These are phyloP conservation scores for Allacma fusca DNA, from an alignment of 2,888 invertebrate genomes.

Conservation along the genomic window DNA sequence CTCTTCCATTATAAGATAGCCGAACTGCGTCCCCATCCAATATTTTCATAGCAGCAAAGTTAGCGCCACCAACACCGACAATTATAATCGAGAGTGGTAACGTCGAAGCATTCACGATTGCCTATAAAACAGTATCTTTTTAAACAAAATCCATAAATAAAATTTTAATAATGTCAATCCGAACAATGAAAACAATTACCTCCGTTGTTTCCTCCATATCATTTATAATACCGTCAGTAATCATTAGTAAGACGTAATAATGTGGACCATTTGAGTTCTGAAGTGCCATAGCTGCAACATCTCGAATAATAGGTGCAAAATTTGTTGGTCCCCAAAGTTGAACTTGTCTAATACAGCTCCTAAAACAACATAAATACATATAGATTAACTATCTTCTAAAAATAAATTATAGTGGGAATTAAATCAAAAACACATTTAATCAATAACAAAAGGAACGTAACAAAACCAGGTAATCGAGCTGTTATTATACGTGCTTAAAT, in stretches of 20 bases:
- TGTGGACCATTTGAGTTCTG: constrained; percentile 64
- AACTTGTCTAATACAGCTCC: constrained; percentile 61
- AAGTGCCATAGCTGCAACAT: constrained; percentile 65
- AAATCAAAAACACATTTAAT: constrained; percentile 68
- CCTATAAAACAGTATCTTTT: constrained; percentile 63
- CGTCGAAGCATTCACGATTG: constrained; percentile 67
- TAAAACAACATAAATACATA: constrained; percentile 37
- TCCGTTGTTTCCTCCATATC: constrained; percentile 69
- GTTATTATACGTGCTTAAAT: too few species aligned
- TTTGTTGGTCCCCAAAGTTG: constrained; percentile 70
- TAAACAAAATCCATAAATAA: background rate
- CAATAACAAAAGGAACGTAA: too few species aligned
- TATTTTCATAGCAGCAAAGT: constrained; percentile 69
- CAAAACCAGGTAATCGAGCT: too few species aligned
- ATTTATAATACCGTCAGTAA: constrained; percentile 70
- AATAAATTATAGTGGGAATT: too few species aligned
- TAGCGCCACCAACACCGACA: constrained; percentile 69
- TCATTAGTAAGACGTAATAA: constrained; percentile 68
- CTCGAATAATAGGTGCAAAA: constrained; percentile 68
- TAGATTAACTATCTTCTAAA: too few species aligned
- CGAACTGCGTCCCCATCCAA: constrained; percentile 67
- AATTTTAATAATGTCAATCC: too few species aligned
- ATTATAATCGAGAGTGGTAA: constrained; percentile 72
- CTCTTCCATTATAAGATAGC: constrained; percentile 63
- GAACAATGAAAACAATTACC: too few species aligned